These are phyloP conservation scores for Drosophila azteca DNA, from an alignment of 1,140 invertebrate species.

Conservation along the genomic window DNA sequence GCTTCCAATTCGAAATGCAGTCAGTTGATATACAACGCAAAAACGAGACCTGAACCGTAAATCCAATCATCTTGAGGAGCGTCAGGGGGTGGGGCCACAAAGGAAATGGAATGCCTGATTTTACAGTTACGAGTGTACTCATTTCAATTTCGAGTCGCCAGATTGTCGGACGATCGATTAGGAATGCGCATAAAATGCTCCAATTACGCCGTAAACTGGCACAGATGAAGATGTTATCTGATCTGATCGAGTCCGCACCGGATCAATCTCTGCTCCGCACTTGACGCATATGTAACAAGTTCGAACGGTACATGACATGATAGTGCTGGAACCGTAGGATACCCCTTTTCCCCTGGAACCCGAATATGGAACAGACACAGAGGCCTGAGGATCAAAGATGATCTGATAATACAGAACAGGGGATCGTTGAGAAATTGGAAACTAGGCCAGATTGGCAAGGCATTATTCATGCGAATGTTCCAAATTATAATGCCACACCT, in stretches of 20 bases:
- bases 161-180: conserved; percentile 46
- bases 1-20: conserved; percentile 65
- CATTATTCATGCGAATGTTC: no score
- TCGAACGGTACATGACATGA: not conserved
- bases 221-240: conserved; percentile 67
- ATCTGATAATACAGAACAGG: no score
- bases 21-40: conserved; percentile 76
- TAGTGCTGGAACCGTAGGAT: no score
- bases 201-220: conserved; percentile 58
- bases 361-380: no score
- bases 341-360: no score
- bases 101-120: conserved; percentile 62
- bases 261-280: conserved; percentile 25
- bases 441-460: no score
- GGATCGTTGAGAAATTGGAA: no score
- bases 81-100: conserved; percentile 30
- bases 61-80: not conserved
- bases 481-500: no score
- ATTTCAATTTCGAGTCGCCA: conserved; percentile 64
- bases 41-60: conserved; percentile 17
- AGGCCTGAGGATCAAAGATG: no score
- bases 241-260: conserved; percentile 25
- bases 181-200: conserved; percentile 63
- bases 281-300: conserved; percentile 53
- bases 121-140: conserved; percentile 59